Evolutionary conservation across 2,113 vertebrate genomes (phyloP).

Genomic region (Macaca mulatta): DNA sequence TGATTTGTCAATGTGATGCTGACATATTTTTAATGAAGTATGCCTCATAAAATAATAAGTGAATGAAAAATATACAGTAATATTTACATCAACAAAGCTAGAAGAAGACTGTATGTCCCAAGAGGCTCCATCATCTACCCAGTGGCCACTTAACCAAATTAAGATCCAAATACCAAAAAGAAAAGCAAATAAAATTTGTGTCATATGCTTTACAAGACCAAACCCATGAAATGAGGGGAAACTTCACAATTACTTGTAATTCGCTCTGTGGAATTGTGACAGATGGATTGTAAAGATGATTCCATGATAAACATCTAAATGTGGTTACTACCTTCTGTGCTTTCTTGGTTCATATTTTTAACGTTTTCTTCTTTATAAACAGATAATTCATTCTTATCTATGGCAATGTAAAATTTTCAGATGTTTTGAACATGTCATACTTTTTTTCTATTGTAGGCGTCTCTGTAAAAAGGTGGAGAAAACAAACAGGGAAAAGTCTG

Average conservation of each 20-base stretch:
- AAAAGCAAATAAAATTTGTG: conserved; percentile 10
- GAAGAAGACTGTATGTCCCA: background rate
- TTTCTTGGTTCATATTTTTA: conserved; percentile 59
- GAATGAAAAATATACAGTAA: background rate
- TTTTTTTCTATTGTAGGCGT: conserved; percentile 28
- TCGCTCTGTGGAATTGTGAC: conserved; percentile 53
- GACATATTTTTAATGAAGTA: background rate
- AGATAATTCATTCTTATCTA: conserved; percentile 34
- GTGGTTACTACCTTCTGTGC: conserved; percentile 70
- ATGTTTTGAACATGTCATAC: background rate
- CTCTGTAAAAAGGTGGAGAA: conserved; percentile 44
- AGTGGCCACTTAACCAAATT: background rate
- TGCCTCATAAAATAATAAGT: background rate
- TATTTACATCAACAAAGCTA: background rate
- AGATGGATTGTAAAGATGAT: conserved; percentile 74
- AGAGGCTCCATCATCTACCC: background rate
- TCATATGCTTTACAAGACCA: background rate
- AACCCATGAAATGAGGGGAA: conserved; percentile 59
- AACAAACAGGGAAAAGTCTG: conserved; percentile 30
- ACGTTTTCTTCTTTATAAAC: conserved; percentile 30
- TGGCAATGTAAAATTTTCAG: conserved; percentile 28
- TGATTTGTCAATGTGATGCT: background rate
- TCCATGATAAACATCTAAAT: conserved; percentile 75
- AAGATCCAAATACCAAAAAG: background rate
- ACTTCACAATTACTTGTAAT: conserved; percentile 38